phyloP scores from a whole-genome alignment of 1,140 invertebrate species.

The Musca vetustissima region DNA sequence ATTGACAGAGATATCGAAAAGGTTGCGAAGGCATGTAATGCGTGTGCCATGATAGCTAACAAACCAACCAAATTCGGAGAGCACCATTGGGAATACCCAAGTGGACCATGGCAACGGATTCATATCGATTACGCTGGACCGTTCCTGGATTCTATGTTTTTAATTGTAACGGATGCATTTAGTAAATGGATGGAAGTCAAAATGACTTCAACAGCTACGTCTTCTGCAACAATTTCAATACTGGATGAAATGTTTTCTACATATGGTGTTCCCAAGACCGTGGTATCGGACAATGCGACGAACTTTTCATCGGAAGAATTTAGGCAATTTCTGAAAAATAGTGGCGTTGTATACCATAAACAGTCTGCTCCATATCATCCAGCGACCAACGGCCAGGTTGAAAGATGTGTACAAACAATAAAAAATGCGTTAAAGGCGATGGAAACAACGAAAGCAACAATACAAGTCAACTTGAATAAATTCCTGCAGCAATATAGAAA shows the following conservation, averaged over 20 bases:
- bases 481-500: slow-evolving; percentile 8
- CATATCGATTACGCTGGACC: slow-evolving; percentile 28
- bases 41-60: no score
- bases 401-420: slow-evolving; percentile 13
- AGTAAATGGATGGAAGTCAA: slow-evolving; percentile 27
- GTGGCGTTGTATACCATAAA: slow-evolving; percentile 50
- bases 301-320: slow-evolving; percentile 12
- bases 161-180: slow-evolving; percentile 25
- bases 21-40: no score
- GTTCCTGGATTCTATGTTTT: slow-evolving; percentile 10
- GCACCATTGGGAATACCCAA: neutral
- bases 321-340: neutral
- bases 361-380: slow-evolving; percentile 10
- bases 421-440: slow-evolving; percentile 13
- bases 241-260: slow-evolving; percentile 9
- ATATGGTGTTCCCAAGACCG: neutral
- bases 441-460: neutral
- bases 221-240: slow-evolving; percentile 29
- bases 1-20: no score
- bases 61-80: no score
- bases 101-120: slow-evolving; percentile 1
- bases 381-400: slow-evolving; percentile 13
- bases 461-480: neutral
- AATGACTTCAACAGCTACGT: neutral
- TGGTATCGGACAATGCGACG: slow-evolving; percentile 4